Percentiles rank a stretch among this genome's conserved stretches.
phyloP scores from a whole-genome alignment of 2,888 invertebrate species.

The Acrobeloides nanus region DNA sequence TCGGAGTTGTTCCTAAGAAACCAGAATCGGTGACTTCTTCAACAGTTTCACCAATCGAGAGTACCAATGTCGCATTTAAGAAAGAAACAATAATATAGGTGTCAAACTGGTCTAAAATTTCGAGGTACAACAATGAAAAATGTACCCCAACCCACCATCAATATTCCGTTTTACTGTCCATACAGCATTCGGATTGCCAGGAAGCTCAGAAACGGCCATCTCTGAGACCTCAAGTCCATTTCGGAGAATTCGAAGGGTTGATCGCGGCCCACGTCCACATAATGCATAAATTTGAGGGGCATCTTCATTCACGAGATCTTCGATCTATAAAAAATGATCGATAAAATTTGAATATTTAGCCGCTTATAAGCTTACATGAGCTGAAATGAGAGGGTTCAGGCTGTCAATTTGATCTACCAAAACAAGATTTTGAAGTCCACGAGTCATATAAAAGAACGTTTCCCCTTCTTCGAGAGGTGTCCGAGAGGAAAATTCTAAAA shows the following conservation, averaged over 20 bases:
- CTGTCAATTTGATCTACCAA: constrained; percentile 68
- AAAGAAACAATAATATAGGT: constrained; percentile 99
- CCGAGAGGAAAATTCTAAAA: constrained; percentile 95
- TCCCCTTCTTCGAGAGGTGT: constrained; percentile 89
- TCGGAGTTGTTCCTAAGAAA: constrained; percentile 94
- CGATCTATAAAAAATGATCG: constrained; percentile 53
- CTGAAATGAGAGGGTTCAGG: constrained; percentile 31
- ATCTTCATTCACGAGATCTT: constrained; percentile 79
- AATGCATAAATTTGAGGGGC: constrained; percentile 93
- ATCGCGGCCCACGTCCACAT: constrained; percentile 89
- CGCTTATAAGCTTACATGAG: constrained; percentile 4
- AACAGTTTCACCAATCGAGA: constrained; percentile 99
- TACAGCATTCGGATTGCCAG: constrained; percentile 98
- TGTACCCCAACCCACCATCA: constrained; percentile 67
- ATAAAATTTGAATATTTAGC: constrained; percentile 3
- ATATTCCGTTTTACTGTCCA: constrained; percentile 94
- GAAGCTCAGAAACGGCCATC: constrained; percentile 91
- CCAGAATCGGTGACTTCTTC: constrained; percentile 99
- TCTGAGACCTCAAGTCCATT: constrained; percentile 95
- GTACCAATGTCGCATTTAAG: constrained; percentile 91
- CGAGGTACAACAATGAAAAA: background rate
- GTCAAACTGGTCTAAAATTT: constrained; percentile 90
- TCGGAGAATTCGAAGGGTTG: constrained; percentile 80
- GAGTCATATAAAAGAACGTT: constrained; percentile 94
- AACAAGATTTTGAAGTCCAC: constrained; percentile 83